Conservation (phyloP, 2,113 vertebrate genomes). For the Python bivittatus region DNA sequence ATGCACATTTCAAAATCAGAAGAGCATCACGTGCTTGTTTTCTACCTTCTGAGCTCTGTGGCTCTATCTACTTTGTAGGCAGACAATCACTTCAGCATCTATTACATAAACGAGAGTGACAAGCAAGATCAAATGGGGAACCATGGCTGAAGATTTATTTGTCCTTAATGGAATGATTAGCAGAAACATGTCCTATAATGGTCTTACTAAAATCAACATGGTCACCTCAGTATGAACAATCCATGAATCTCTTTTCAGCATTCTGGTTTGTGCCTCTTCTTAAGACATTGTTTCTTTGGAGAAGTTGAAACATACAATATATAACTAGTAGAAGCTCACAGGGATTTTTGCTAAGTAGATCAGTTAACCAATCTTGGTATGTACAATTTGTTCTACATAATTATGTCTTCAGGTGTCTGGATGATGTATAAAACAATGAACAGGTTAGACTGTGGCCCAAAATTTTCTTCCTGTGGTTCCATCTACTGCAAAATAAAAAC, state of each 20-base stretch:
- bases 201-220: neutral
- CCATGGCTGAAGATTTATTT: neutral
- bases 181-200: neutral
- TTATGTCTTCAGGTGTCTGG: neutral
- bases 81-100: neutral
- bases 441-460: neutral
- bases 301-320: neutral
- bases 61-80: constrained; percentile 6
- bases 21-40: constrained; percentile 12
- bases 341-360: neutral
- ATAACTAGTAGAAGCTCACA: constrained; percentile 1
- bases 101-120: neutral
- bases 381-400: neutral
- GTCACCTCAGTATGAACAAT: neutral
- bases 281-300: constrained; percentile 16
- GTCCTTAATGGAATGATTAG: neutral
- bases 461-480: no score
- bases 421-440: neutral
- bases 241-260: constrained; percentile 16
- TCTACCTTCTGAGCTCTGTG: constrained; percentile 16
- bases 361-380: neutral
- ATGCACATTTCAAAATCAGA: constrained; percentile 3
- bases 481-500: no score
- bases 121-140: neutral
- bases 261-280: neutral